Evolutionary conservation across 53 echinoderm and acorn worm genomes (phyloP), one percentile per base, ranked within the genome.

Genomic region (Henricia sp.): DNA sequence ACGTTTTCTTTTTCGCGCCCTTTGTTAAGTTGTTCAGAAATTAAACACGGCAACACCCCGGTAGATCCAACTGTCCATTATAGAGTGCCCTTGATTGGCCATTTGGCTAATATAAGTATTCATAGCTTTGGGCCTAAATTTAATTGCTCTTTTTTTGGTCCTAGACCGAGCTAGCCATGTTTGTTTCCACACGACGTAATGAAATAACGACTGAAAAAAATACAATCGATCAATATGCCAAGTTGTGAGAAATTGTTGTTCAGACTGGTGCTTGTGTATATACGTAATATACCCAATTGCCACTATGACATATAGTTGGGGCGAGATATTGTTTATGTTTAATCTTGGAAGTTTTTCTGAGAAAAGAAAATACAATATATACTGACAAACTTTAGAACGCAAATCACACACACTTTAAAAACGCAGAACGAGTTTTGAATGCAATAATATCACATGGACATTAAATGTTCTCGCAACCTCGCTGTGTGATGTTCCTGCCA

Each of bases 1-100:
- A 33, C 80, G 80, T 80, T 64, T 80, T 62, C 80, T 64, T 80
- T 80, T 80, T 80, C 64, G 80, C 80, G 80, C 80, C 48, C 33
- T 12, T 44, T 64, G 46, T 37, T 5, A n/a, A 17, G 28, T 21
- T 46, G 44, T 28, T 64, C 34, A n/a, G 19, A 62, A 77, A 63
- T 80, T 43, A 62, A 57, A 80, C 80, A 63, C 80, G 50, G 24
- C 48, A 64, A 62, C 57, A 37, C 62, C 80, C 59, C 25, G 42
- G 59, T 34, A 25, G 64, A 30, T 23, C 35, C 48, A 14, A 17
- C 30, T 13, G 57, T 39, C 80, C 44, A 64, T 80, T 80, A 30
- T 46, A 32, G 32, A 23, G 46, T 80, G 63, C 11, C 42, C 21
- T n/a, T 48, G 64, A 80, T 42, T 62, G 46, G 80, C 80, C 64